Percentiles rank a stretch among this genome's conserved stretches.
phyloP scores from a whole-genome alignment of 2,888 invertebrate species.

The Branchellion lobata region DNA sequence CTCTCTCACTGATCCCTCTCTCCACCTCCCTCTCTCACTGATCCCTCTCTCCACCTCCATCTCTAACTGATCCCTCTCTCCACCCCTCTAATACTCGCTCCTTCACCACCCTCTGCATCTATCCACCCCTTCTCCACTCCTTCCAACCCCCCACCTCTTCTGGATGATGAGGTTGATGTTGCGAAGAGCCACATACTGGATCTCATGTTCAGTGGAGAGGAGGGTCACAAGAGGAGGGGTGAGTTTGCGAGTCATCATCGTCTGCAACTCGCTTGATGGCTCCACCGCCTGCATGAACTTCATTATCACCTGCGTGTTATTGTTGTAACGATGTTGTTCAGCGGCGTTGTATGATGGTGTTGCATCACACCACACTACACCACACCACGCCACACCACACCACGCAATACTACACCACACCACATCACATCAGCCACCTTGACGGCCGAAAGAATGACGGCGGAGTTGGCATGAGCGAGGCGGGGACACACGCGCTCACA shows the following conservation, averaged over 20 bases:
- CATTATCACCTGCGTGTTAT: constrained; percentile 73
- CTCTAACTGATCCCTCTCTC: too few relatives aligned
- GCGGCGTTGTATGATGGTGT: too few relatives aligned
- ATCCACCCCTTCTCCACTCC: neutral
- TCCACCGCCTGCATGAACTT: constrained; percentile 96
- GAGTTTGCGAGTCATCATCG: constrained; percentile 88
- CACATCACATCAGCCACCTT: constrained; percentile 70
- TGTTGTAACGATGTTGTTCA: too few relatives aligned
- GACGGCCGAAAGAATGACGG: constrained; percentile 95
- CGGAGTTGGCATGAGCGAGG: constrained; percentile 96
- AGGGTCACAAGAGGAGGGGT: constrained; percentile 96
- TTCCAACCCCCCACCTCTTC: constrained; percentile 73
- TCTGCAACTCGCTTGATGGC: constrained; percentile 87
- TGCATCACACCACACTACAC: neutral
- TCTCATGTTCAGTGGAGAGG: constrained; percentile 95
- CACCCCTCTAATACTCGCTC: too few relatives aligned
- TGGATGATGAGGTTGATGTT: constrained; percentile 99
- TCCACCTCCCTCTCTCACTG: too few relatives aligned
- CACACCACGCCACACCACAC: neutral
- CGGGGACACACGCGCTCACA: constrained; percentile 53
- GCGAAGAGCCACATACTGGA: constrained; percentile 95
- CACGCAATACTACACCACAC: too few relatives aligned
- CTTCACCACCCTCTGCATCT: too few relatives aligned
- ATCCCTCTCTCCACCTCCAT: too few relatives aligned
- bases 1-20: too few relatives aligned